A percentile compares a stretch with the other conserved stretches of the same genome.
Evolutionary conservation across 2,113 vertebrate genomes (phyloP).

Genomic region (Nerophis ophidion): DNA sequence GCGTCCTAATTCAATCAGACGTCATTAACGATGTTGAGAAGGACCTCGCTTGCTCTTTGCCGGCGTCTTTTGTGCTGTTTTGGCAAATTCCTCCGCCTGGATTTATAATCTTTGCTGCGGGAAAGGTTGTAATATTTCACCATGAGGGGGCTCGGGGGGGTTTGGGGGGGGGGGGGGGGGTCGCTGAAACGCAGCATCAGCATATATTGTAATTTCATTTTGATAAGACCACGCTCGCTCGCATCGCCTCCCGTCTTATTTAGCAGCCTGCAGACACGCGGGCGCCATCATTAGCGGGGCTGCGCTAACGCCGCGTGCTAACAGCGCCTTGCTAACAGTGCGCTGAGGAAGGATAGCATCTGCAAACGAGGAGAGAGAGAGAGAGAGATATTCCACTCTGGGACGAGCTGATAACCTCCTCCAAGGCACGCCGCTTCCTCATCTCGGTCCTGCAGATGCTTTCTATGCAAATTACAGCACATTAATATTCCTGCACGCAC

Average conservation of each 20-base stretch:
- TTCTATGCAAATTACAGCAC: slow-evolving; percentile 39
- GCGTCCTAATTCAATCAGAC: slow-evolving; percentile 77
- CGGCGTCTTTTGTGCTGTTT: slow-evolving; percentile 76
- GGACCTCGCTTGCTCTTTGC: neutral
- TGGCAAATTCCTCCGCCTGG: slow-evolving; percentile 77
- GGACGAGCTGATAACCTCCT: slow-evolving; percentile 59
- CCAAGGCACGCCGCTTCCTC: slow-evolving; percentile 54
- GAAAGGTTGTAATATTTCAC: slow-evolving; percentile 81
- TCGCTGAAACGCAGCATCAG: slow-evolving; percentile 73
- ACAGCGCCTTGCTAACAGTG: neutral
- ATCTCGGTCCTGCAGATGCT: slow-evolving; percentile 34
- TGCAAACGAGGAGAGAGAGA: slow-evolving; percentile 68
- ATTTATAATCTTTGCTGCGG: slow-evolving; percentile 80
- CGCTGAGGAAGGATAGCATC: slow-evolving; percentile 52
- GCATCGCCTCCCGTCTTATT: slow-evolving; percentile 50
- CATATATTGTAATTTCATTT: slow-evolving; percentile 81
- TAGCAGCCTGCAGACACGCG: slow-evolving; percentile 50
- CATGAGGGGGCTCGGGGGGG: slow-evolving; percentile 56
- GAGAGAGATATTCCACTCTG: slow-evolving; percentile 55
- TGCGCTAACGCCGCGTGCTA: slow-evolving; percentile 37
- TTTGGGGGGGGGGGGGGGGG: slow-evolving; percentile 20
- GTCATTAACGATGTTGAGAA: slow-evolving; percentile 66
- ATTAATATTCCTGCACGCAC: slow-evolving; percentile 45
- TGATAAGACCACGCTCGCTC: slow-evolving; percentile 72
- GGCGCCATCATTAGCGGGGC: slow-evolving; percentile 62